phyloP scores from a whole-genome alignment of 2,113 vertebrate genomes.

The Mohoua ochrocephala region DNA sequence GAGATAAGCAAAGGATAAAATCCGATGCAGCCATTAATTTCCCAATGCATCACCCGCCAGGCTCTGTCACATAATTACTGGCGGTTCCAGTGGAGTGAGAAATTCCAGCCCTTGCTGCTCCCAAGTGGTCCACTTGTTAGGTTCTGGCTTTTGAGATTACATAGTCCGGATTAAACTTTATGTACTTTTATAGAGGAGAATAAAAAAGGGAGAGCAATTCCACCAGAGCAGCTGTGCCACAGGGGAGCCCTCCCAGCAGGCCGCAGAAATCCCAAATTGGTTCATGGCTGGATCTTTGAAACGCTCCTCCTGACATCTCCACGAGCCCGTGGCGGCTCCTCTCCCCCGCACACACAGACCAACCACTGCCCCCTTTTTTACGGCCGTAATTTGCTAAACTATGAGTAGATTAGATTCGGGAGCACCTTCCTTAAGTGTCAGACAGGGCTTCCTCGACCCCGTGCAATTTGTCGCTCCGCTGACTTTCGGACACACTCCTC shows the following conservation, averaged over 20 bases:
- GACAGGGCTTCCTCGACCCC: neutral
- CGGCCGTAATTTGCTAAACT: neutral
- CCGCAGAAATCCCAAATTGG: neutral
- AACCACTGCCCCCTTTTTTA: neutral
- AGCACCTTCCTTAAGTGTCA: constrained; percentile 7
- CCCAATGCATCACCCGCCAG: neutral
- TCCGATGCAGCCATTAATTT: neutral
- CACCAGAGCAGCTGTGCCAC: neutral
- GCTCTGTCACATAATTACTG: constrained; percentile 10
- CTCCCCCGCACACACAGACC: neutral
- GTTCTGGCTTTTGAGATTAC: constrained; percentile 27
- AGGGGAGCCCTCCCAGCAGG: neutral
- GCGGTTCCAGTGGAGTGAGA: neutral
- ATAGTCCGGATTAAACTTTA: constrained; percentile 23
- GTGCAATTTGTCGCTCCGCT: constrained; percentile 17
- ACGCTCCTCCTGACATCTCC: neutral
- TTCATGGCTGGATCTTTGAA: neutral
- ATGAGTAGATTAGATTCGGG: neutral
- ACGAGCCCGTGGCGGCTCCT: neutral
- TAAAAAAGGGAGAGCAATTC: neutral
- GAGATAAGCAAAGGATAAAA: neutral
- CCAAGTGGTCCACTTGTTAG: constrained; percentile 35
- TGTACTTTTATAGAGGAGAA: constrained; percentile 11
- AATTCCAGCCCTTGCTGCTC: constrained; percentile 27
- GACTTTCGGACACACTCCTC: neutral